phyloP scores from a whole-genome alignment of 2,113 vertebrate species.

The Eulacestoma nigropectus region DNA sequence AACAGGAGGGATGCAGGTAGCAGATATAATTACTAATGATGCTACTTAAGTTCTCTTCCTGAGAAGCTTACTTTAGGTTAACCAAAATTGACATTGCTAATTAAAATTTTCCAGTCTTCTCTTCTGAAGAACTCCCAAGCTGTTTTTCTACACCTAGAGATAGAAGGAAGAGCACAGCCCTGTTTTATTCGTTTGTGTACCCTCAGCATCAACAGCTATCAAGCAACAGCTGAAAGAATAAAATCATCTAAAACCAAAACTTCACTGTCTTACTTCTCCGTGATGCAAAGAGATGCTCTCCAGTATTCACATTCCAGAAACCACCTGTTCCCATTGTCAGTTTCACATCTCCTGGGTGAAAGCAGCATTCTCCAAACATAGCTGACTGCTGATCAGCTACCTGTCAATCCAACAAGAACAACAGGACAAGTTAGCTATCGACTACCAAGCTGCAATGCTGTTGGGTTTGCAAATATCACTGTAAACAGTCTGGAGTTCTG shows the following conservation, averaged over 20 bases:
- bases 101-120: background rate
- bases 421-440: background rate
- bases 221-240: background rate
- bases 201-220: background rate
- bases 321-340: slow-evolving; percentile 96
- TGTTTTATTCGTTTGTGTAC: background rate
- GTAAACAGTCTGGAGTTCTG: background rate
- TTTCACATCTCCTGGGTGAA: slow-evolving; percentile 88
- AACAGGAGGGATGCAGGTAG: background rate
- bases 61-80: background rate
- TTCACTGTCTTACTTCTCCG: slow-evolving; percentile 68
- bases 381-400: slow-evolving; percentile 96
- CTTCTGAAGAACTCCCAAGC: background rate
- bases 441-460: no score
- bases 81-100: background rate
- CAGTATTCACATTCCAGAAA: slow-evolving; percentile 95
- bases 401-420: slow-evolving; percentile 56
- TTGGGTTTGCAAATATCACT: background rate
- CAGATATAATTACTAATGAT: background rate
- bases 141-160: background rate
- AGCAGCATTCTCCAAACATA: slow-evolving; percentile 98
- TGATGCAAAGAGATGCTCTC: slow-evolving; percentile 79
- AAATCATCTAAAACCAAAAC: background rate
- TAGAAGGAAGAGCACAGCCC: background rate
- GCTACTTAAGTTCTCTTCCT: background rate